phyloP scores from a whole-genome alignment of 2,888 invertebrate species.

The Herminia tarsipennalis region DNA sequence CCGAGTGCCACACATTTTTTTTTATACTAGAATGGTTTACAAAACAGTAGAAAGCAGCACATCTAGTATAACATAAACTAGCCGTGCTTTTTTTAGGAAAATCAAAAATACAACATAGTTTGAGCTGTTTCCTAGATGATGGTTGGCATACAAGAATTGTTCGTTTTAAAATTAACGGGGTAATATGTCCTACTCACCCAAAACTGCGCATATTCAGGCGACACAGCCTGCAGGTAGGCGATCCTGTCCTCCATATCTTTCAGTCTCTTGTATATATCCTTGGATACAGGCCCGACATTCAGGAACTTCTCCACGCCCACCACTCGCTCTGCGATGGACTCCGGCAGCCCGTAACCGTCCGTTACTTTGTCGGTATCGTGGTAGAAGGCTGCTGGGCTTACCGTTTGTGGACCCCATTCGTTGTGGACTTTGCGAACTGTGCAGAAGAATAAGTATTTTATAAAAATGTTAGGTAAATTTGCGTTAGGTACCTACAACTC shows the following conservation, averaged over 20 bases:
- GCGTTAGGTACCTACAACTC: too few relatives aligned
- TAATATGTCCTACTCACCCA: constrained; percentile 72
- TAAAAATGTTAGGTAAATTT: neutral
- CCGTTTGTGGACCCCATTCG: constrained; percentile 88
- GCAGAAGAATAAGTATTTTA: constrained; percentile 6
- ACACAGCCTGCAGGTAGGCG: constrained; percentile 89
- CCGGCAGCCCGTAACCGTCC: constrained; percentile 66
- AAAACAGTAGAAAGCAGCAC: too few relatives aligned
- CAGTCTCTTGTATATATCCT: constrained; percentile 88
- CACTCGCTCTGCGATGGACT: constrained; percentile 89
- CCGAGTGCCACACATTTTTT: too few relatives aligned
- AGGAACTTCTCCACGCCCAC: constrained; percentile 87
- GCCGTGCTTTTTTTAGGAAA: too few relatives aligned
- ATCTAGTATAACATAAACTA: too few relatives aligned
- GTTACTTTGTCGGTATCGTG: constrained; percentile 34
- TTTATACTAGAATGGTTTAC: too few relatives aligned
- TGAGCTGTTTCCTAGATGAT: too few relatives aligned
- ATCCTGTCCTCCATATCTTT: constrained; percentile 91
- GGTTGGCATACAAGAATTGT: too few relatives aligned
- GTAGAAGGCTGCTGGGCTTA: constrained; percentile 37
- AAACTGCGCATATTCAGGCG: constrained; percentile 92
- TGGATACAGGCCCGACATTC: constrained; percentile 83
- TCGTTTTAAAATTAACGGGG: too few relatives aligned
- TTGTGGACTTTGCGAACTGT: constrained; percentile 90
- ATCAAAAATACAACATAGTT: too few relatives aligned